A percentile compares a stretch with the other conserved stretches of the same genome.
Conservation (phyloP, 2,113 vertebrate species). For the Equus przewalskii region DNA sequence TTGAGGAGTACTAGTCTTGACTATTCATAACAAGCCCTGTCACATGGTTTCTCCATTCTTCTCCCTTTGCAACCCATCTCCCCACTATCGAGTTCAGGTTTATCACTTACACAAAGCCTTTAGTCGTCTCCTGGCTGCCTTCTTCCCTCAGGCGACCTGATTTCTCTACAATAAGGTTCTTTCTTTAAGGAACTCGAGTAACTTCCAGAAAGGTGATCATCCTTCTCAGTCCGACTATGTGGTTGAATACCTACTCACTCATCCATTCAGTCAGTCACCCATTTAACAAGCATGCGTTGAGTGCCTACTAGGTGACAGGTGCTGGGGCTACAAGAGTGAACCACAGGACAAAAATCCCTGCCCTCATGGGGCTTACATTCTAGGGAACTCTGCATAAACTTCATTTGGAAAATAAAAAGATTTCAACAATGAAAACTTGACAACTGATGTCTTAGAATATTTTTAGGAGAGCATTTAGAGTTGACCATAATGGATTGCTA, state of each 20-base stretch:
- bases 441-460: background rate
- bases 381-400: background rate
- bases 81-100: background rate
- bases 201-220: background rate
- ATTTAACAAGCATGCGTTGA: background rate
- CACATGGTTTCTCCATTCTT: background rate
- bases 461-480: slow-evolving; percentile 14
- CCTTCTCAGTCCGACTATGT: background rate
- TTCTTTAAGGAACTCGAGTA: background rate
- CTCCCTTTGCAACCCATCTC: background rate
- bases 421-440: background rate
- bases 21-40: background rate
- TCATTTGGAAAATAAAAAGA: slow-evolving; percentile 40
- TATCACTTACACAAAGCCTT: background rate
- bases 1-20: background rate
- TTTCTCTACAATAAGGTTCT: slow-evolving; percentile 1
- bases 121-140: background rate
- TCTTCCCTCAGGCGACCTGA: background rate
- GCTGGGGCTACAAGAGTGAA: background rate
- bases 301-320: background rate
- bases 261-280: background rate
- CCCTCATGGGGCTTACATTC: background rate
- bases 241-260: background rate
- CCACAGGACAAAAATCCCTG: background rate
- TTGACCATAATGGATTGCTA: background rate